These are phyloP conservation scores for Zalophus californianus DNA, from an alignment of 2,797 vertebrate species.

Conservation along the genomic window DNA sequence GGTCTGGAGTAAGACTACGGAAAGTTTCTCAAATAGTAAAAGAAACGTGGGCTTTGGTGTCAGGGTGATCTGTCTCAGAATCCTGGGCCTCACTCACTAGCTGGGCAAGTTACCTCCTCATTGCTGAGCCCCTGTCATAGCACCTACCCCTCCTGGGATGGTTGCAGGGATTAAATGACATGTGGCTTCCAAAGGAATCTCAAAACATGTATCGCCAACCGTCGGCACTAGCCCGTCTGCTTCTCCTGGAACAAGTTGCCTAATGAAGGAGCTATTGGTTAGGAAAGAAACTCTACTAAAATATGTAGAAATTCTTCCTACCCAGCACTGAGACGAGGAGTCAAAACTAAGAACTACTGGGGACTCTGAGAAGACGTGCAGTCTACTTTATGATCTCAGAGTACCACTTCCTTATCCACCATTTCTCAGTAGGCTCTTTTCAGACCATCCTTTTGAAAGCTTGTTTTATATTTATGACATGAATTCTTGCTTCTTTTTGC, in stretches of 20 bases:
- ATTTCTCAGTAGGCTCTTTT: background rate
- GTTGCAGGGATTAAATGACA: background rate
- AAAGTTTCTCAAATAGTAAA: background rate
- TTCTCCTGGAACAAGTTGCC: background rate
- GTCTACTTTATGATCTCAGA: background rate
- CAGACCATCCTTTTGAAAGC: background rate
- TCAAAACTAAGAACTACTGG: background rate
- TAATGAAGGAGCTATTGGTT: background rate
- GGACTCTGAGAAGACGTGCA: background rate
- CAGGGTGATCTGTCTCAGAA: background rate
- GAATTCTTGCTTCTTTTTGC: background rate
- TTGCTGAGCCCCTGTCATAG: background rate
- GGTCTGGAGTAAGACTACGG: background rate
- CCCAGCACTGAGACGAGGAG: background rate
- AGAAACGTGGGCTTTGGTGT: background rate
- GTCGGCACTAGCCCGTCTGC: background rate
- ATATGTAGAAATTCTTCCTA: background rate
- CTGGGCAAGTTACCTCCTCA: background rate
- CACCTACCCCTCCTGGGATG: background rate
- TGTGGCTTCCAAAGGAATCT: background rate
- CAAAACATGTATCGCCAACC: background rate
- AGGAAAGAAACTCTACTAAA: background rate
- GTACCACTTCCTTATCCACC: background rate
- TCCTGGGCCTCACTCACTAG: background rate
- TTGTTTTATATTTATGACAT: background rate